Evolutionary conservation across 2,797 vertebrate genomes (phyloP).

Genomic region (Neosilurus mollespiculum): DNA sequence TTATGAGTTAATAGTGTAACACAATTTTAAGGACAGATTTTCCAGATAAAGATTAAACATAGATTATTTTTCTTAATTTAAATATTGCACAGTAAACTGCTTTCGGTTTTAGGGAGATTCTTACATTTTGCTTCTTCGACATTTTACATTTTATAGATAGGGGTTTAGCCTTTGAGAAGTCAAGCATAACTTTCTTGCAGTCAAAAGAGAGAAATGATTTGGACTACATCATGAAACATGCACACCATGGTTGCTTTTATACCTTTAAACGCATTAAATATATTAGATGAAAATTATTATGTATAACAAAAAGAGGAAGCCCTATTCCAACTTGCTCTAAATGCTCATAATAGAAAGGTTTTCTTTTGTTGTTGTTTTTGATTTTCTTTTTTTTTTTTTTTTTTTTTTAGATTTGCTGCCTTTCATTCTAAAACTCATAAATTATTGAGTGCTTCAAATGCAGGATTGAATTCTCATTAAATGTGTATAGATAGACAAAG

Average conservation of each 20-base stretch:
- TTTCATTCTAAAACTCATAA: not conserved
- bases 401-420: not conserved
- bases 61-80: not conserved
- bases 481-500: not conserved
- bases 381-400: too few relatives aligned
- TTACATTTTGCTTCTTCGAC: not conserved
- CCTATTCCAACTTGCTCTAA: too few relatives aligned
- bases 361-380: not conserved
- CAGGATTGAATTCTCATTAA: constrained; percentile 14
- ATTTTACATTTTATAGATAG: not conserved
- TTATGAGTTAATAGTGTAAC: not conserved
- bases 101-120: not conserved
- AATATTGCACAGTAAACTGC: not conserved
- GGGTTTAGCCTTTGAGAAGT: not conserved
- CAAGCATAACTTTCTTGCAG: not conserved
- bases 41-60: not conserved
- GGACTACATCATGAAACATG: not conserved
- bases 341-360: not conserved
- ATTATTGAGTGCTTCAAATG: not conserved
- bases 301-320: not conserved
- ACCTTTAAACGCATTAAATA: not conserved
- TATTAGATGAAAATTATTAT: not conserved
- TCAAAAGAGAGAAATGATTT: not conserved
- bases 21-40: not conserved
- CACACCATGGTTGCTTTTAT: not conserved